Evolutionary conservation across 2,797 vertebrate genomes (phyloP).

Genomic region (Carapus acus): DNA sequence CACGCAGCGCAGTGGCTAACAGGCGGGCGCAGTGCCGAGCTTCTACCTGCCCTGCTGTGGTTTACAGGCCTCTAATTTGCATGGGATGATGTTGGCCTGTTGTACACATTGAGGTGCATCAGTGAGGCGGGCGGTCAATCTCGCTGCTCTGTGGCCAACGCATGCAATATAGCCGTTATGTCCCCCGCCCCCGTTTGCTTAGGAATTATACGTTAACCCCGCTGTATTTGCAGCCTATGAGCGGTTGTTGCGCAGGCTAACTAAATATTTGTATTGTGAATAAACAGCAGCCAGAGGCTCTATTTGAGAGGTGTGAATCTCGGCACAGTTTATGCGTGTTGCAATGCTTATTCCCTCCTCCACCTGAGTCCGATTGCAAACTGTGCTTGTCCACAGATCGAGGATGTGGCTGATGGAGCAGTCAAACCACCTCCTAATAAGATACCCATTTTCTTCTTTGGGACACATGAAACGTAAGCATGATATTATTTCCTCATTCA

Average conservation of each 20-base stretch:
- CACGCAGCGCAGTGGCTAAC: neutral
- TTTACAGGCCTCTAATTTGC: constrained; percentile 15
- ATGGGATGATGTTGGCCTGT: constrained; percentile 46
- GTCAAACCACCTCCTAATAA: constrained; percentile 98
- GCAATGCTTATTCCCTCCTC: neutral
- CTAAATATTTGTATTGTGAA: too few species aligned
- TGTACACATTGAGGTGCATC: constrained; percentile 23
- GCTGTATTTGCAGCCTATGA: too few species aligned
- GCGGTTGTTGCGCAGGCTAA: too few species aligned
- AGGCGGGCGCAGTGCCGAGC: neutral
- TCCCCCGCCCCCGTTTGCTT: neutral
- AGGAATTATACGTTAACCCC: too few species aligned
- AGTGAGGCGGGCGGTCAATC: constrained; percentile 31
- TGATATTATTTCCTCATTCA: neutral
- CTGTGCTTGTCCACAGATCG: constrained; percentile 76
- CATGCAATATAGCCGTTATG: neutral
- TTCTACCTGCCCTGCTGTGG: constrained; percentile 1
- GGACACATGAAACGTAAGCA: constrained; percentile 97
- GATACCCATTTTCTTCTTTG: constrained; percentile 99
- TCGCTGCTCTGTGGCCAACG: constrained; percentile 10
- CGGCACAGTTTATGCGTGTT: neutral
- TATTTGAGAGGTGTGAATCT: neutral
- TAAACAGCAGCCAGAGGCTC: too few species aligned
- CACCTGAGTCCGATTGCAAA: neutral
- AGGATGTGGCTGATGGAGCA: constrained; percentile 93